phyloP scores from a whole-genome alignment of 2,888 invertebrate genomes.

The Mantis religiosa region DNA sequence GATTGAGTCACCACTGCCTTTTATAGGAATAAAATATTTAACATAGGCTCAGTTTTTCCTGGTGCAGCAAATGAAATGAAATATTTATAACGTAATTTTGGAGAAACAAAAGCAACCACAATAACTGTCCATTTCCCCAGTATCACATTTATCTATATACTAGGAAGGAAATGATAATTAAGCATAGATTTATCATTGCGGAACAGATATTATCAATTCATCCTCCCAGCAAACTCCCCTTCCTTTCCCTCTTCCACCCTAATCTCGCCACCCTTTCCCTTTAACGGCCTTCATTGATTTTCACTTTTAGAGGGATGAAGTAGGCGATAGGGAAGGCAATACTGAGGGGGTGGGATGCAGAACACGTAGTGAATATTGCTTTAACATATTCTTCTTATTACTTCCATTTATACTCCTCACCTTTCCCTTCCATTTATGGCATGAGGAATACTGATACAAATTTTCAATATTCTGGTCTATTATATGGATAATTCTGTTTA shows the following conservation, averaged over 20 bases:
- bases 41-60: no score
- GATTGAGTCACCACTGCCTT: no score
- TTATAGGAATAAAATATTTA: no score
- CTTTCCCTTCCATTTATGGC: background rate
- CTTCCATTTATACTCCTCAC: background rate
- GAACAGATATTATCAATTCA: conserved; percentile 20
- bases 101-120: background rate
- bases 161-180: conserved; percentile 25
- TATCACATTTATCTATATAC: background rate
- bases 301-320: conserved; percentile 1
- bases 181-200: conserved; percentile 25
- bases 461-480: background rate
- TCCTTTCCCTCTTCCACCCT: background rate
- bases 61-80: no score
- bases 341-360: background rate
- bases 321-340: background rate
- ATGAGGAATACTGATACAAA: background rate
- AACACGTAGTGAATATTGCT: background rate
- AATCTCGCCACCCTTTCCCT: background rate
- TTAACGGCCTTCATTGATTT: conserved; percentile 17
- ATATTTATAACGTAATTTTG: no score
- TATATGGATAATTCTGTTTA: background rate
- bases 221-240: background rate
- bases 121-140: background rate
- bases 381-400: background rate